These are phyloP conservation scores for Pagetopsis macropterus DNA, from an alignment of 2,797 vertebrate genomes.

Conservation along the genomic window DNA sequence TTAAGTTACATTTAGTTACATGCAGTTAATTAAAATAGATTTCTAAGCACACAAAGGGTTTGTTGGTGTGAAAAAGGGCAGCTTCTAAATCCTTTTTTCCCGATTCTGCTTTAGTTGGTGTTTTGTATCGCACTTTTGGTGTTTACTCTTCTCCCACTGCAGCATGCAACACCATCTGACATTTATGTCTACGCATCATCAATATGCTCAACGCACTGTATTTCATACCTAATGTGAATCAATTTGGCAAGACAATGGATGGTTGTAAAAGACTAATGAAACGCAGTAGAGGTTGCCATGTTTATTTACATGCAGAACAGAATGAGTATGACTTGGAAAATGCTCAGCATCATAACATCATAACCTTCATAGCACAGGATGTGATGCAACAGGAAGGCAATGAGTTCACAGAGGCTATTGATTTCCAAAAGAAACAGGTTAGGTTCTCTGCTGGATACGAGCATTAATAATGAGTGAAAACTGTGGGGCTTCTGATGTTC, in stretches of 20 bases:
- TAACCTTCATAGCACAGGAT: slow-evolving; percentile 52
- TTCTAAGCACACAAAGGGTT: background rate
- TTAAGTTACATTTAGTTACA: background rate
- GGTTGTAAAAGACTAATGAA: background rate
- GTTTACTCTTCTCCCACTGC: background rate
- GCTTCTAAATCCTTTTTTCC: background rate
- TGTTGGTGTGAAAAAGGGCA: background rate
- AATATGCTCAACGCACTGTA: background rate
- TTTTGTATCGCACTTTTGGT: background rate
- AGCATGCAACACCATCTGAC: background rate
- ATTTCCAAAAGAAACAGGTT: slow-evolving; percentile 65
- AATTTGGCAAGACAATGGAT: background rate
- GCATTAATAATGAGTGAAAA: slow-evolving; percentile 63
- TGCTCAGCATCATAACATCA: slow-evolving; percentile 43
- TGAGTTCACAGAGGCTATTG: slow-evolving; percentile 61
- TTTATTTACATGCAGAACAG: slow-evolving; percentile 32
- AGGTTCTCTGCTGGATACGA: slow-evolving; percentile 58
- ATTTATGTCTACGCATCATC: background rate
- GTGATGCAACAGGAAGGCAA: slow-evolving; percentile 81
- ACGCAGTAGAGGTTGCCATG: background rate
- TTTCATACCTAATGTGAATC: slow-evolving; percentile 8
- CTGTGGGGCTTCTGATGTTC: slow-evolving; percentile 50
- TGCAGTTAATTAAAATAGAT: background rate
- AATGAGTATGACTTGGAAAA: slow-evolving; percentile 38
- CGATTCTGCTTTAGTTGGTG: background rate